Evolutionary conservation across 2,797 vertebrate genomes (phyloP).

Genomic region (Erethizon dorsatum): DNA sequence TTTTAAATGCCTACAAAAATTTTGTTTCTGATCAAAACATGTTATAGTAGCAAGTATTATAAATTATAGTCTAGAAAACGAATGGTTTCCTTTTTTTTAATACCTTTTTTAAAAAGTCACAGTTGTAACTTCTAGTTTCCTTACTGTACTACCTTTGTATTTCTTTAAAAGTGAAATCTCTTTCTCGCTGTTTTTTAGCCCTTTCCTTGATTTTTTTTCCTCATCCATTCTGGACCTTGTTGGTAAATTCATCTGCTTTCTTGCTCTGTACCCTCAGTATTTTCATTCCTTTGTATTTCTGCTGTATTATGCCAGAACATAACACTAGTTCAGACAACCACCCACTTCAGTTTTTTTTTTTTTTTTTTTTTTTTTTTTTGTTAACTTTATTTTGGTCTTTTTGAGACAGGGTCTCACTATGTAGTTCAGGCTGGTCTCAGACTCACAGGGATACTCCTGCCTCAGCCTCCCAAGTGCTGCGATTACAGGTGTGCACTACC

Average conservation of each 20-base stretch:
- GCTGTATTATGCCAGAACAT: neutral
- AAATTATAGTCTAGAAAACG: slow-evolving; percentile 31
- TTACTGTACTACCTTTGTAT: neutral
- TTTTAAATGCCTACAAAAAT: slow-evolving; percentile 37
- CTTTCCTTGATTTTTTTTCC: slow-evolving; percentile 46
- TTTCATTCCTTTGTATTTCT: slow-evolving; percentile 45
- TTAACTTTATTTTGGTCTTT: neutral
- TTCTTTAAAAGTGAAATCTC: neutral
- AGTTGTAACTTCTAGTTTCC: neutral
- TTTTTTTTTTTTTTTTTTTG: neutral
- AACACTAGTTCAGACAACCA: neutral
- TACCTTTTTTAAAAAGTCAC: neutral
- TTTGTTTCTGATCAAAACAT: slow-evolving; percentile 46
- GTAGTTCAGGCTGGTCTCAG: neutral
- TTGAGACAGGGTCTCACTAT: too few relatives aligned
- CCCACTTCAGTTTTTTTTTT: neutral
- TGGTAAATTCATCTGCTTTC: slow-evolving; percentile 32
- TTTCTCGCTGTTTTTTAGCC: slow-evolving; percentile 4
- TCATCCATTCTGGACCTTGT: slow-evolving; percentile 30
- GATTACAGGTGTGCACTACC: too few relatives aligned
- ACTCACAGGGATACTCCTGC: neutral
- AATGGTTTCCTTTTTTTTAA: neutral
- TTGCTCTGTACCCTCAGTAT: neutral
- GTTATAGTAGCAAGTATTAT: slow-evolving; percentile 16
- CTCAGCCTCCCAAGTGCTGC: too few relatives aligned